Percentiles rank a stretch among this genome's conserved stretches.
These are phyloP conservation scores for Notospermus geniculatus DNA, from an alignment of 1,140 invertebrate genomes.

Conservation along the genomic window DNA sequence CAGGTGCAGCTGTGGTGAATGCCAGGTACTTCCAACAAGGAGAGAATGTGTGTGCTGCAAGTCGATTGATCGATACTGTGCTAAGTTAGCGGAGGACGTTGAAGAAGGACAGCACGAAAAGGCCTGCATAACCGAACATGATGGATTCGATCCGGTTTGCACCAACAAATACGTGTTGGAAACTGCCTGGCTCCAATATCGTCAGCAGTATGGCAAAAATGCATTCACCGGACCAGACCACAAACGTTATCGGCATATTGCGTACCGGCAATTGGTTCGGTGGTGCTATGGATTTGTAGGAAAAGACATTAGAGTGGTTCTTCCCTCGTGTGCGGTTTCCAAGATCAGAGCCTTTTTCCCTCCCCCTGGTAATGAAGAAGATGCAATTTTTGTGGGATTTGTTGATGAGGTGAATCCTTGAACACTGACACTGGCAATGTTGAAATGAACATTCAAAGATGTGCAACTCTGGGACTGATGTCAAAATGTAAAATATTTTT, in stretches of 20 bases:
- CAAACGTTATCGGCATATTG: not conserved
- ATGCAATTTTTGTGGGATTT: not conserved
- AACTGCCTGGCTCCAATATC: constrained; percentile 19
- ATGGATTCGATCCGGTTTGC: constrained; percentile 23
- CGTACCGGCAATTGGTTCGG: constrained; percentile 5
- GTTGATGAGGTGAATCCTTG: no score
- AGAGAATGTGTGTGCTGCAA: constrained; percentile 5
- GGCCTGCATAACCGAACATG: constrained; percentile 16
- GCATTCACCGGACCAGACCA: constrained; percentile 1
- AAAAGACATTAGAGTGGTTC: not conserved
- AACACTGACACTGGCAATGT: no score
- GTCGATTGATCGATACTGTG: not conserved
- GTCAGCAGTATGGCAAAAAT: constrained; percentile 20
- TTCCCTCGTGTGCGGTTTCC: not conserved
- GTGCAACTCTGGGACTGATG: no score
- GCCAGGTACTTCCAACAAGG: not conserved
- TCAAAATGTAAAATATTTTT: no score
- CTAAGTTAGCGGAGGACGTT: not conserved
- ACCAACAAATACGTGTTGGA: constrained; percentile 22
- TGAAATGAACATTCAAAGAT: no score
- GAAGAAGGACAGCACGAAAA: not conserved
- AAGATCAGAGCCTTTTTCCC: not conserved
- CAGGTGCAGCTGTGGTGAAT: not conserved
- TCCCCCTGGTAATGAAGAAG: not conserved
- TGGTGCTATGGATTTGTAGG: constrained; percentile 1